phyloP scores from a whole-genome alignment of 2,113 vertebrate species.

The Actinemys pallida region DNA sequence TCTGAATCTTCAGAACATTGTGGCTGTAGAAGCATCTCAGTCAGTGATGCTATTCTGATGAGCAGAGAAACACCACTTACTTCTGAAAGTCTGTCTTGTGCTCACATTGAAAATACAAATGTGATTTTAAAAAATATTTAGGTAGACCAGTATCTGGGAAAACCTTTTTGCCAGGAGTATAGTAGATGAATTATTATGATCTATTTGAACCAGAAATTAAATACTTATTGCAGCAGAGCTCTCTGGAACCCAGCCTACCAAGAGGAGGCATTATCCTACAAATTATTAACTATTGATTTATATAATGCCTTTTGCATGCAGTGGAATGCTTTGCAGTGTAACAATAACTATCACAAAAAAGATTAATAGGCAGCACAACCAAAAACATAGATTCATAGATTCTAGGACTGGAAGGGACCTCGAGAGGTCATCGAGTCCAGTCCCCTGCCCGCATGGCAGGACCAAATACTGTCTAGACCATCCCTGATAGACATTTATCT shows the following conservation, averaged over 20 bases:
- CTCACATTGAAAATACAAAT: constrained; percentile 9
- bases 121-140: constrained; percentile 47
- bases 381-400: neutral
- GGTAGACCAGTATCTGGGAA: constrained; percentile 44
- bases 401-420: too few relatives aligned
- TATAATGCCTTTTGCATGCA: constrained; percentile 13
- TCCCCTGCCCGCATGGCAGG: too few relatives aligned
- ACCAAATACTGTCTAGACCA: too few relatives aligned
- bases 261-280: constrained; percentile 48
- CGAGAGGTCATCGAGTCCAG: too few relatives aligned
- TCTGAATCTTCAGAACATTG: too few relatives aligned
- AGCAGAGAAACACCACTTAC: constrained; percentile 42
- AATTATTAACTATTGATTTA: constrained; percentile 65
- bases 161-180: neutral
- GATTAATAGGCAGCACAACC: constrained; percentile 25
- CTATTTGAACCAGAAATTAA: constrained; percentile 33
- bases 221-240: neutral
- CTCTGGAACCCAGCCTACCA: constrained; percentile 22
- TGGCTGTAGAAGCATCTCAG: neutral
- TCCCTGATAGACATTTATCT: too few relatives aligned
- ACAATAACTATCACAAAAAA: constrained; percentile 45
- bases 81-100: neutral
- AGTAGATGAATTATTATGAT: constrained; percentile 39
- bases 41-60: neutral
- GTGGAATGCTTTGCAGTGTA: constrained; percentile 45